Percentiles rank a stretch among this genome's conserved stretches.
Conservation (phyloP, 1,140 invertebrate genomes). For the Trichoplusia ni region DNA sequence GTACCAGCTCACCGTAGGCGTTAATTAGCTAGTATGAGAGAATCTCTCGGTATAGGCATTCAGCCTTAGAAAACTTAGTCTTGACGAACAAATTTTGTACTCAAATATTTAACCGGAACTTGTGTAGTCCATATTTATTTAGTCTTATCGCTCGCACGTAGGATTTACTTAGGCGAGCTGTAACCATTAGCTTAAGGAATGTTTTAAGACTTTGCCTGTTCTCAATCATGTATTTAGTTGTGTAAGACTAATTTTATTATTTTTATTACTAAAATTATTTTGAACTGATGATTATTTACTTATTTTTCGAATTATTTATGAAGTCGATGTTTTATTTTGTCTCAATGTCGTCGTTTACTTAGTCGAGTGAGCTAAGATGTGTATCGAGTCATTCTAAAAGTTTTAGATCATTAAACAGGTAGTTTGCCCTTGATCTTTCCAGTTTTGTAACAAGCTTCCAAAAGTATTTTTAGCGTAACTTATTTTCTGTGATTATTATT, state of each 20-base stretch:
- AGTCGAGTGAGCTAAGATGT: conserved; percentile 11
- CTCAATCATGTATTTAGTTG: conserved; percentile 3
- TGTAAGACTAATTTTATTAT: neutral
- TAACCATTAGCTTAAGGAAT: conserved; percentile 27
- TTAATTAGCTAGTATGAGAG: conserved; percentile 15
- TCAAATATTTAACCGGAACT: conserved; percentile 55
- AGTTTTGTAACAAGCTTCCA: conserved; percentile 42
- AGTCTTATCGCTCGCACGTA: conserved; percentile 20
- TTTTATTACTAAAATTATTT: neutral
- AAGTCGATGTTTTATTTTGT: neutral
- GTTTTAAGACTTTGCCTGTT: conserved; percentile 25
- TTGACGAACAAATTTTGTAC: conserved; percentile 42
- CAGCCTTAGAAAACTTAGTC: conserved; percentile 30
- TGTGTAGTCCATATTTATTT: conserved; percentile 51
- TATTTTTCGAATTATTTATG: conserved; percentile 5
- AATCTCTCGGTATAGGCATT: conserved; percentile 21
- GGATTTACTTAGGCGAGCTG: neutral
- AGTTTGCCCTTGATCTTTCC: conserved; percentile 48
- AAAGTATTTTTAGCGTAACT: conserved; percentile 32
- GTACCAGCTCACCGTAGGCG: conserved; percentile 10
- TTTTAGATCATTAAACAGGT: conserved; percentile 43
- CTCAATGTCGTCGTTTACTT: neutral
- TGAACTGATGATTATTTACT: conserved; percentile 4
- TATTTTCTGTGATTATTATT: conserved; percentile 32
- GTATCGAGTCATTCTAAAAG: conserved; percentile 23